Evolutionary conservation across 2,888 invertebrate species (phyloP).

Genomic region (Melitaea athalia): DNA sequence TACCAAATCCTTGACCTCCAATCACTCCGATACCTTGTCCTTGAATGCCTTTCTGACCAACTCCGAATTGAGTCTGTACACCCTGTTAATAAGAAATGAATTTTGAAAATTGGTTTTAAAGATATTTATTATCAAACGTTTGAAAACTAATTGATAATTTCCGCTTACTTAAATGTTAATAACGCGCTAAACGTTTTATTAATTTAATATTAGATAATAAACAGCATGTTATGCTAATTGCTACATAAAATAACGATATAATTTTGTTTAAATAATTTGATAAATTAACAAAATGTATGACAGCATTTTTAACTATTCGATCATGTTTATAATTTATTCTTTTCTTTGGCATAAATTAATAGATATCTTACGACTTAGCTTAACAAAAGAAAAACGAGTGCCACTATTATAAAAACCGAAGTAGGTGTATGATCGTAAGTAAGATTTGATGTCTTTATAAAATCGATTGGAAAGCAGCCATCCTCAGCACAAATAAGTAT

Average conservation of each 20-base stretch:
- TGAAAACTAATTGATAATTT: neutral
- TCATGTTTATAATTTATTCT: too few species aligned
- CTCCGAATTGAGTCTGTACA: constrained; percentile 11
- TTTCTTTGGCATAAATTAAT: too few species aligned
- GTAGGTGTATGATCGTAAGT: too few species aligned
- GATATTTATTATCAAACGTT: neutral
- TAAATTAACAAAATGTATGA: neutral
- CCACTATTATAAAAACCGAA: too few species aligned
- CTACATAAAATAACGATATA: neutral
- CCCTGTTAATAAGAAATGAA: constrained; percentile 13
- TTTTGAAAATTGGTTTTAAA: neutral
- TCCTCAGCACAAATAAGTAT: too few species aligned
- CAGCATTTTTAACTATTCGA: too few species aligned
- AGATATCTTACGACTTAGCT: too few species aligned
- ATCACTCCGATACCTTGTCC: constrained; percentile 19
- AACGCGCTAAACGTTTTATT: neutral
- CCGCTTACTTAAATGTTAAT: neutral
- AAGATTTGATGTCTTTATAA: too few species aligned
- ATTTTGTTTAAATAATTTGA: neutral
- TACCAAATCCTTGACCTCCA: constrained; percentile 17
- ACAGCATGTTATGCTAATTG: neutral
- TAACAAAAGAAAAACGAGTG: too few species aligned
- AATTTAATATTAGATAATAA: neutral
- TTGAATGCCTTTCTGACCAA: constrained; percentile 18
- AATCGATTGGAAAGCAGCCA: too few species aligned